Evolutionary conservation across 2,113 vertebrate species (phyloP), one percentile per base, ranked within the genome.

Genomic region (Xiphophorus couchianus): DNA sequence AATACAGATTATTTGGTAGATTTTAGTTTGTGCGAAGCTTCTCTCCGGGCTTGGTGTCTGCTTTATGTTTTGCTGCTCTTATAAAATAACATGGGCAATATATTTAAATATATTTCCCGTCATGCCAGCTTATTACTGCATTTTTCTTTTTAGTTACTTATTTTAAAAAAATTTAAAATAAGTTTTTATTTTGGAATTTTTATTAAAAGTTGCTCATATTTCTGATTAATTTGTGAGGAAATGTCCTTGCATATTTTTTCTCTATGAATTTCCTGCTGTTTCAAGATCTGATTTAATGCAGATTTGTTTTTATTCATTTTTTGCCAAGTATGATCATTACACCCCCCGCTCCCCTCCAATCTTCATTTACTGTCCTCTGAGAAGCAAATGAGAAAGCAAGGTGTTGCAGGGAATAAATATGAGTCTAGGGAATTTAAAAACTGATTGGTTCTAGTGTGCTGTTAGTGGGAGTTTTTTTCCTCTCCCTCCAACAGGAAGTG

Each of bases 401-500:
- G 62, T 76, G 80, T 88, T 77, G 78, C 68, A 66, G 69, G 91
- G 89, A 94, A 92, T 92, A 94, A 95, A 92, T 94, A 94, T 95
- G 94, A 94, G 76, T 93, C 94, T 90, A 85, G 89, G 88, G 94
- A 95, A 95, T 96, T 89, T 95, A 96, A 95, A 93, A 97, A 97
- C 95, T 95, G 96, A 98, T 99, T 97, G 95, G 95, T 95, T 96
- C 94, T 95, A 93, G 94, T 94, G 94, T 95, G 96, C 96, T 96
- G 94, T 96, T 96, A 96, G 97, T 96, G 97, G 96, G 97, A 97
- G 96, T 93, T 95, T 95, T 91, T 37, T 27, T 8, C 58, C 66
- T 85, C 86, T 84, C 94, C 91, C 94, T 95, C 92, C 95, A 96
- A 97, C 97, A 97, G 97, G 97, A 99, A 98, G 97, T 98, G 97